A percentile compares a stretch with the other conserved stretches of the same genome.
These are phyloP conservation scores for Lagopus muta DNA, from an alignment of 2,113 vertebrate species.

Conservation along the genomic window DNA sequence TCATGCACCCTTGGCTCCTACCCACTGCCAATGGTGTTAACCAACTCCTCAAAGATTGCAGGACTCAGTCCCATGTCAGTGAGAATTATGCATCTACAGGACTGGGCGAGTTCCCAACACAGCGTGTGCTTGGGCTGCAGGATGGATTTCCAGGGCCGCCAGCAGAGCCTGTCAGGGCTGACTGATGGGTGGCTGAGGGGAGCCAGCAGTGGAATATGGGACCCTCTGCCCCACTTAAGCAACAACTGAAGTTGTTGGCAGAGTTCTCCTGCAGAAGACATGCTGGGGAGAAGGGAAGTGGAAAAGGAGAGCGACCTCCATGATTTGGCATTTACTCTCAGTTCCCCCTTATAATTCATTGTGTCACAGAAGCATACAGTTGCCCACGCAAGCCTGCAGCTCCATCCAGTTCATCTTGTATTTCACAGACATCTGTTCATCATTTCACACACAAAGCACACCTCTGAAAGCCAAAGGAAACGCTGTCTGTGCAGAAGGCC, in stretches of 20 bases:
- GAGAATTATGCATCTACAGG: neutral
- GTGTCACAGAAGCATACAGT: neutral
- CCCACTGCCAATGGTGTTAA: neutral
- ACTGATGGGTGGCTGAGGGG: neutral
- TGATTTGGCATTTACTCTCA: neutral
- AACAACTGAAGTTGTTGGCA: neutral
- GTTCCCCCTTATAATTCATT: neutral
- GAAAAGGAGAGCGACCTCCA: neutral
- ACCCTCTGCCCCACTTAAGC: neutral
- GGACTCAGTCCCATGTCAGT: neutral
- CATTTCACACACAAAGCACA: neutral
- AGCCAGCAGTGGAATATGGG: neutral
- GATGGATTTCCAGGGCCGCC: neutral
- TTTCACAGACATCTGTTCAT: neutral
- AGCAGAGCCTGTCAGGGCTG: neutral
- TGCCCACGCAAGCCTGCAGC: neutral
- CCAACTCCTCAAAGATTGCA: neutral
- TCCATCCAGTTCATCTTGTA: rapidly evolving
- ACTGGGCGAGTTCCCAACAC: neutral
- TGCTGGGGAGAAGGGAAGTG: neutral
- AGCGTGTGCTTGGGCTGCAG: rapidly evolving
- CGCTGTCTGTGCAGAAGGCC: neutral
- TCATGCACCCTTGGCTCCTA: rapidly evolving
- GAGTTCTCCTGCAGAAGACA: neutral
- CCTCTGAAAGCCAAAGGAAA: neutral